Conservation (phyloP, 1,140 invertebrate genomes). For the Mylabris phalerata region DNA sequence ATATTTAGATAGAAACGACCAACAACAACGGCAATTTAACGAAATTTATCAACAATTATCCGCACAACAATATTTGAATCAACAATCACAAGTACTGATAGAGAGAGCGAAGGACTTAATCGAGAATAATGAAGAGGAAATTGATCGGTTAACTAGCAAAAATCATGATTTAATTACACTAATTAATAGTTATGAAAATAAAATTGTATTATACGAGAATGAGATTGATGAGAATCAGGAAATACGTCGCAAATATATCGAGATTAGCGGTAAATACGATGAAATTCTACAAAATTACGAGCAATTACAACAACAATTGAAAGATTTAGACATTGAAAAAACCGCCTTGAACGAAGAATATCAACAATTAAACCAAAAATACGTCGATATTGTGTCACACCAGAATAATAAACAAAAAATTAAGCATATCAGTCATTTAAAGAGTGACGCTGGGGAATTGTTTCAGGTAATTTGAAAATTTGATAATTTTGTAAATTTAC, state of each 20-base stretch:
- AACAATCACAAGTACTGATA: conserved; percentile 7
- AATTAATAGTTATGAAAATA: conserved; percentile 27
- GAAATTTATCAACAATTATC: conserved; percentile 21
- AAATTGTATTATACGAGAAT: conserved; percentile 13
- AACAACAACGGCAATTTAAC: conserved; percentile 17
- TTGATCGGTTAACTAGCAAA: conserved; percentile 6
- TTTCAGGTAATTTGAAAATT: conserved; percentile 18
- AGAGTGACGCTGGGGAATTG: conserved; percentile 47
- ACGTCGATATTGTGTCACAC: conserved; percentile 56
- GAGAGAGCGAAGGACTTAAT: not conserved
- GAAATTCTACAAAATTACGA: conserved; percentile 32
- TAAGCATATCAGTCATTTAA: conserved; percentile 56
- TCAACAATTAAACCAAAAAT: conserved; percentile 42
- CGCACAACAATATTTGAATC: conserved; percentile 24
- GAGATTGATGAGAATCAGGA: conserved; percentile 28
- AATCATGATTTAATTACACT: conserved; percentile 11
- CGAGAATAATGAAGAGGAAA: not conserved
- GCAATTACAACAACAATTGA: conserved; percentile 6
- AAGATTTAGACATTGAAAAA: conserved; percentile 6
- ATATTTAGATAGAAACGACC: conserved; percentile 15
- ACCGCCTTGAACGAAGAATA: conserved; percentile 14
- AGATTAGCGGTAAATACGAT: conserved; percentile 37
- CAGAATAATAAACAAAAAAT: conserved; percentile 65
- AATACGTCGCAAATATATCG: conserved; percentile 36
- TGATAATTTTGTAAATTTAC: not conserved